phyloP scores from a whole-genome alignment of 1,140 invertebrate genomes.

The Bombus sylvicola region DNA sequence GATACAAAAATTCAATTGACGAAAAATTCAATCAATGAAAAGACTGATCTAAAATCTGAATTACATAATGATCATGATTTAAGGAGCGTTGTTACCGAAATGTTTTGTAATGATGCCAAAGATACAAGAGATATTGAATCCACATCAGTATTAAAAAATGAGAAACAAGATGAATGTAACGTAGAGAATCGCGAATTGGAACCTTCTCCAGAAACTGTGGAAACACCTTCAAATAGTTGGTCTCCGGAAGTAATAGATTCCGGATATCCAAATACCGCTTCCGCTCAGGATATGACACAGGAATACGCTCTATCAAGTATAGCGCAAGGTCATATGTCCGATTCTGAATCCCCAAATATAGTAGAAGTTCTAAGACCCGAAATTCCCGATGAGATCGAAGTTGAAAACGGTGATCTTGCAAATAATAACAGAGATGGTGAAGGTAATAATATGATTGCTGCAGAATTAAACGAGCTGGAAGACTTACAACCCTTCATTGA shows the following conservation, averaged over 20 bases:
- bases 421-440: slow-evolving; percentile 84
- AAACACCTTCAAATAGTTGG: slow-evolving; percentile 69
- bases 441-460: slow-evolving; percentile 82
- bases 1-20: background rate
- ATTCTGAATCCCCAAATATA: slow-evolving; percentile 70
- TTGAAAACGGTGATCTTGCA: slow-evolving; percentile 84
- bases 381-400: slow-evolving; percentile 69
- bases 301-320: slow-evolving; percentile 73
- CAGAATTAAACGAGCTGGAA: slow-evolving; percentile 61
- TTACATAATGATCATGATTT: background rate
- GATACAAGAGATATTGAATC: slow-evolving; percentile 18
- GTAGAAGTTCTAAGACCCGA: slow-evolving; percentile 67
- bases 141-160: slow-evolving; percentile 31
- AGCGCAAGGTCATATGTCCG: slow-evolving; percentile 68
- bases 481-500: slow-evolving; percentile 71
- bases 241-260: slow-evolving; percentile 81
- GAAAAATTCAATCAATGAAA: background rate
- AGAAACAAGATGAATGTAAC: slow-evolving; percentile 6
- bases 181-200: slow-evolving; percentile 8
- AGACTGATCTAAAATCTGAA: slow-evolving; percentile 12
- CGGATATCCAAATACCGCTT: slow-evolving; percentile 82
- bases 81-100: background rate
- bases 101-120: slow-evolving; percentile 49
- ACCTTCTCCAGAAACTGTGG: slow-evolving; percentile 37
- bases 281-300: slow-evolving; percentile 77